These are phyloP conservation scores for Ctenomys sociabilis DNA, from an alignment of 2,113 vertebrate species.

Conservation along the genomic window DNA sequence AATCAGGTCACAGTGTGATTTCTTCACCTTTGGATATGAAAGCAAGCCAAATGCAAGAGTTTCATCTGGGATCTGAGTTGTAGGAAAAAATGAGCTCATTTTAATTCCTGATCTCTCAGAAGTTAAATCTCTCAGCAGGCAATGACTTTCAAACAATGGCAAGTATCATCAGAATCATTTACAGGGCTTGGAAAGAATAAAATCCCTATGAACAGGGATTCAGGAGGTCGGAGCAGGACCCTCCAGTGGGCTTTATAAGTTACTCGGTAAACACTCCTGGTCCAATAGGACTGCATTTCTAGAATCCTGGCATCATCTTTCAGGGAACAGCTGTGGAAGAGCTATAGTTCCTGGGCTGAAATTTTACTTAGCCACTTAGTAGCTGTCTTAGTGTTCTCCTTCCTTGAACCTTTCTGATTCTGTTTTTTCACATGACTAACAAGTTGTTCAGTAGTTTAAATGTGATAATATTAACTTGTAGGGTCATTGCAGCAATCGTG, in stretches of 20 bases:
- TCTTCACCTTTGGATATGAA: not conserved
- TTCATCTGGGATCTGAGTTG: not conserved
- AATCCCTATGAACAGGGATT: not conserved
- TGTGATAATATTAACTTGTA: not conserved
- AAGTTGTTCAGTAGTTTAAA: slow-evolving; percentile 11
- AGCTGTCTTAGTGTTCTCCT: not conserved
- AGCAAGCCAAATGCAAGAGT: not conserved
- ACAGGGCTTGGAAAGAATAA: not conserved
- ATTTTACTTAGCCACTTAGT: not conserved
- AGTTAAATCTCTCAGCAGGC: not conserved
- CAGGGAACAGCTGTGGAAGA: not conserved
- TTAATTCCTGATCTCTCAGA: not conserved
- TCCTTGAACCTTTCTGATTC: not conserved
- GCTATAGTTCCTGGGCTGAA: not conserved
- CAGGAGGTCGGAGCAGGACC: not conserved
- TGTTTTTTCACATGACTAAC: not conserved
- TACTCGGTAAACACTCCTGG: not conserved
- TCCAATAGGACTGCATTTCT: not conserved
- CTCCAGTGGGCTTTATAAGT: not conserved
- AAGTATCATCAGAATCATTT: not conserved
- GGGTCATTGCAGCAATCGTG: not conserved
- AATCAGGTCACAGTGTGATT: not conserved
- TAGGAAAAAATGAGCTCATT: not conserved
- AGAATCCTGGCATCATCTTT: not conserved
- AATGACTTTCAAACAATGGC: not conserved